These are phyloP conservation scores for Myotis daubentonii DNA, from an alignment of 2,797 vertebrate genomes.

Conservation along the genomic window DNA sequence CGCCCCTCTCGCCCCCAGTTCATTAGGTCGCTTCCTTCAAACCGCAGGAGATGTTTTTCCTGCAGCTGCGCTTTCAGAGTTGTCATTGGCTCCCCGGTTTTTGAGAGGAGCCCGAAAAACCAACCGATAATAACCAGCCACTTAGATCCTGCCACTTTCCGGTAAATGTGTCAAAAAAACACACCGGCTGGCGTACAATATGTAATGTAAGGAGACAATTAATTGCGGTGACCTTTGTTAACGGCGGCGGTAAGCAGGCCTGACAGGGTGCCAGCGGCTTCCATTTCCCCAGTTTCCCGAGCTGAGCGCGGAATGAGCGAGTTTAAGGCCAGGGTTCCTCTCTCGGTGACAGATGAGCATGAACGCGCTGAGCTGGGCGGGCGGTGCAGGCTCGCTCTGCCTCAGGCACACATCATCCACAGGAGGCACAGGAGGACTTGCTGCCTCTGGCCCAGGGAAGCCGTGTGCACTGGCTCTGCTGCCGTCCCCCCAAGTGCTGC, in stretches of 20 bases:
- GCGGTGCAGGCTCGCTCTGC: conserved; percentile 63
- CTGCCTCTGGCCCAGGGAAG: conserved; percentile 28
- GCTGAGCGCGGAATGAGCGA: conserved; percentile 80
- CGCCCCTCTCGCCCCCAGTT: conserved; percentile 52
- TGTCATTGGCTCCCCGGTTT: conserved; percentile 70
- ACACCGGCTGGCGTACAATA: conserved; percentile 75
- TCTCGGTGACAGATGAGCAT: background rate
- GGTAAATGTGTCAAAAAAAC: conserved; percentile 78
- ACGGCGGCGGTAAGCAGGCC: conserved; percentile 82
- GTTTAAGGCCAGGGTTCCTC: conserved; percentile 82
- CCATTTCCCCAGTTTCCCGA: conserved; percentile 70
- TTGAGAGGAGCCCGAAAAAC: conserved; percentile 57
- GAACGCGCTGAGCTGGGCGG: conserved; percentile 71
- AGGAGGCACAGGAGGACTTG: conserved; percentile 71
- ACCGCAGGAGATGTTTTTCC: conserved; percentile 55
- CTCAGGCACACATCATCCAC: conserved; percentile 68
- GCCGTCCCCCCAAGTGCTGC: conserved; percentile 38
- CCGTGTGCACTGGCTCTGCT: conserved; percentile 20
- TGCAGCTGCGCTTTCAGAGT: conserved; percentile 72
- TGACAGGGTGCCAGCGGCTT: conserved; percentile 81
- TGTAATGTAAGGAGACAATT: conserved; percentile 83
- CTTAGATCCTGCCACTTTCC: conserved; percentile 76
- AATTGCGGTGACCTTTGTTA: conserved; percentile 86
- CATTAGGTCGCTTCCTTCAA: conserved; percentile 63
- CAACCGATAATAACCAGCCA: conserved; percentile 76